A percentile compares a stretch with the other conserved stretches of the same genome.
Evolutionary conservation across 2,888 invertebrate species (phyloP).

Genomic region (Plemyria rubiginata): DNA sequence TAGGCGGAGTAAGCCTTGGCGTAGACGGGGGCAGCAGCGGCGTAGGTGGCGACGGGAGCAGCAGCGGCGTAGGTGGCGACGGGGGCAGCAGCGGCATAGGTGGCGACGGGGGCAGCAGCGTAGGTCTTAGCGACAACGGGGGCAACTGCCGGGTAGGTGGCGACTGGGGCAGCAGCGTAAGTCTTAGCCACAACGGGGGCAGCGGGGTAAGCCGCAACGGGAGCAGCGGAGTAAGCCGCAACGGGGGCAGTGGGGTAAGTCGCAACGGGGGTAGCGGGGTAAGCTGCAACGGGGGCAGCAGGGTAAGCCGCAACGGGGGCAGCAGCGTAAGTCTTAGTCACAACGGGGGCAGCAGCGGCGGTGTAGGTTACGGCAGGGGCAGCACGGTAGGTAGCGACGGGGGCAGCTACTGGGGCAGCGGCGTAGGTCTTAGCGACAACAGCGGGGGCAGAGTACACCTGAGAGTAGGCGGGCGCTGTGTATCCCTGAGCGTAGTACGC

Average conservation of each 20-base stretch:
- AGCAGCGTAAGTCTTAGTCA: slow-evolving; percentile 16
- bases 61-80: too few species aligned
- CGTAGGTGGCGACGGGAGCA: too few species aligned
- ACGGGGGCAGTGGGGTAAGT: too few species aligned
- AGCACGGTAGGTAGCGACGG: slow-evolving; percentile 33
- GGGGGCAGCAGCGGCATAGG: too few species aligned
- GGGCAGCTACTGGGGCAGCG: slow-evolving; percentile 35
- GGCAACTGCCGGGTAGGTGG: too few species aligned
- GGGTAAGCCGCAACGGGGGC: slow-evolving; percentile 19
- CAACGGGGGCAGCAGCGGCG: slow-evolving; percentile 13
- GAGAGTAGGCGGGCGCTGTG: slow-evolving; percentile 16
- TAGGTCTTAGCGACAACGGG: too few species aligned
- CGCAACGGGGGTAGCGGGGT: slow-evolving; percentile 5
- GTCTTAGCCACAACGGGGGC: neutral
- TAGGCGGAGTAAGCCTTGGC: slow-evolving; percentile 43
- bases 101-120: too few species aligned
- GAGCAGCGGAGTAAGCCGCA: too few species aligned
- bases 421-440: slow-evolving; percentile 17
- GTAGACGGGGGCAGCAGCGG: slow-evolving; percentile 23
- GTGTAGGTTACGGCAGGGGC: neutral
- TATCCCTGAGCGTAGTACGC: slow-evolving; percentile 13
- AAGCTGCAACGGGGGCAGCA: slow-evolving; percentile 7
- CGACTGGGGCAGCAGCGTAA: too few species aligned
- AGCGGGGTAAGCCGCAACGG: slow-evolving; percentile 16
- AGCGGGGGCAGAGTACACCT: slow-evolving; percentile 16